Evolutionary conservation across 2,113 vertebrate genomes (phyloP).

Genomic region (Chiloscyllium plagiosum): DNA sequence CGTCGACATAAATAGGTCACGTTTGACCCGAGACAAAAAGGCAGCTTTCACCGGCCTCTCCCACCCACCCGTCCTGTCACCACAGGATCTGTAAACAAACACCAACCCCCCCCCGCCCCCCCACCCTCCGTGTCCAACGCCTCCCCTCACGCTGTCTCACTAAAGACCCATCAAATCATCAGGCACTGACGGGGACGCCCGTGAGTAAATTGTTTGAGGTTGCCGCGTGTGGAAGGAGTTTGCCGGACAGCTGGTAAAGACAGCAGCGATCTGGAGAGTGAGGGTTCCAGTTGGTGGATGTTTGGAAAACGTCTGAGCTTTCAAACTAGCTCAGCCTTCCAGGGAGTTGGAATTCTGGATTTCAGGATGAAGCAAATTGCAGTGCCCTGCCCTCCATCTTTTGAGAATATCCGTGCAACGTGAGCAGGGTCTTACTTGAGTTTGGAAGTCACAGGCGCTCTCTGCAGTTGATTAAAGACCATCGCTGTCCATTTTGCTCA

Average conservation of each 20-base stretch:
- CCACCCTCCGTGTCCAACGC: too few relatives aligned
- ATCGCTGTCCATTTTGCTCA: background rate
- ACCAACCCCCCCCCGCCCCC: too few relatives aligned
- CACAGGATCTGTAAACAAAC: too few relatives aligned
- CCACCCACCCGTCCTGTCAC: too few relatives aligned
- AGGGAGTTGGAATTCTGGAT: background rate
- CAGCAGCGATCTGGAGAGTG: background rate
- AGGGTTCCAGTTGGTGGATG: background rate
- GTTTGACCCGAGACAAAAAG: too few relatives aligned
- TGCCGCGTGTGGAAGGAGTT: background rate
- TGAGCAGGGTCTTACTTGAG: background rate
- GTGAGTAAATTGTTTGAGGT: background rate
- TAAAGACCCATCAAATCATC: background rate
- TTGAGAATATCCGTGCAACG: too few relatives aligned
- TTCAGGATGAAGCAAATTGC: background rate
- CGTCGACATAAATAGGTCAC: too few relatives aligned
- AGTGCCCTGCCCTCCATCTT: background rate
- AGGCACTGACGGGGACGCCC: background rate
- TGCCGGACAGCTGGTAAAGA: background rate
- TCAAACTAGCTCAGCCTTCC: background rate
- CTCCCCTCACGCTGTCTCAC: too few relatives aligned
- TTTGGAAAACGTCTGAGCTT: background rate
- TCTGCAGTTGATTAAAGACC: background rate
- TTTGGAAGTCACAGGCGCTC: background rate
- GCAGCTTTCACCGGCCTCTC: too few relatives aligned